Evolutionary conservation across 2,797 vertebrate species (phyloP), one percentile per base, ranked within the genome.

Genomic region (Natrix natrix): DNA sequence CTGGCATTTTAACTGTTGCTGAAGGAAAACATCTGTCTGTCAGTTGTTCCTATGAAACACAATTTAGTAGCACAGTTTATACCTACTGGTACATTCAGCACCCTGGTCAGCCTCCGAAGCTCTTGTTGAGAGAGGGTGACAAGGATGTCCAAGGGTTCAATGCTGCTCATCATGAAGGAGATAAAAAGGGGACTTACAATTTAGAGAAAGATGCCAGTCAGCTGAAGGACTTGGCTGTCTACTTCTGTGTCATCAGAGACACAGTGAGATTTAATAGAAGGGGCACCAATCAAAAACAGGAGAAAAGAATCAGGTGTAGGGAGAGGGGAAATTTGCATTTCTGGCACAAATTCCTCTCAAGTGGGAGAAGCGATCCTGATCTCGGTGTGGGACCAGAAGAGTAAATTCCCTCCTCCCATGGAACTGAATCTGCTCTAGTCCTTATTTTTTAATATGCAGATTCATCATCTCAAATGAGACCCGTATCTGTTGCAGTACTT

Each of bases 221-320:
- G 12, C 28, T 69, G 94, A 91, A 61, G 28, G 94, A 95, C 52
- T 91, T 90, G 0, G 95, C 92, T 0, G 1, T 93, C 43, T 96
- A 94, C 69, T 94, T 91, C 88, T 96, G 96, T 0, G 89, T 17
- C 20, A 12, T 94, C 91, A 20, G 26, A 0, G 54, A 89, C 96
- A 95, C 95, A 93, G 92, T 93, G 94, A 90, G 16, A 26, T n/a
- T 4, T 26, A 26, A 24, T 24, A 61, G 60, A 61, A 11, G 60
- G 11, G 24, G 10, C 26, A 24, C 10, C 60, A 61, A 61, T 3
- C 52, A 6, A 52, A 52, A 52, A 52, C 43, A 48, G 43, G 43
- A 48, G 4, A 2, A 48, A 48, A 48, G 43, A 48, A 48, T 48
- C 4, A 48, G 4, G 43, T 2, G 43, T 48, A 48, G 43, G 43